Conservation (phyloP, 2,888 invertebrate species). For the Cephus nigrinus region DNA sequence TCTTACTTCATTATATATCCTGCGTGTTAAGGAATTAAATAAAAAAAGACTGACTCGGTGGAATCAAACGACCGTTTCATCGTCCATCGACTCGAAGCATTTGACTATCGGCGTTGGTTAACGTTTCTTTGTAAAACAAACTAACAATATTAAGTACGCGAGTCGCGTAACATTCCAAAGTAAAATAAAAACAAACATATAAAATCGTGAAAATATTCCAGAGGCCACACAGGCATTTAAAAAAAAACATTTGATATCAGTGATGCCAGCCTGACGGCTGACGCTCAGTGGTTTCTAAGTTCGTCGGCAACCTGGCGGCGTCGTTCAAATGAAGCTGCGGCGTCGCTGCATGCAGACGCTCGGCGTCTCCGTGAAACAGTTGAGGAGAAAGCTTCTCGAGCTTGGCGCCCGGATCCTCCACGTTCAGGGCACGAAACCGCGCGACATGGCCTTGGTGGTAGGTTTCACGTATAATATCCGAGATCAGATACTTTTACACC, state of each 20-base stretch:
- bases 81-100: background rate
- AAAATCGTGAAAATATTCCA: constrained; percentile 15
- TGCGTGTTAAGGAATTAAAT: background rate
- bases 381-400: constrained; percentile 61
- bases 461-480: constrained; percentile 30
- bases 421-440: constrained; percentile 59
- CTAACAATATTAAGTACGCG: background rate
- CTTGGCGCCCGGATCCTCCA: constrained; percentile 60
- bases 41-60: background rate
- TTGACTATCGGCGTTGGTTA: background rate
- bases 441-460: constrained; percentile 64
- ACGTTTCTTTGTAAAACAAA: background rate
- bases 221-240: constrained; percentile 3
- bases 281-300: constrained; percentile 51
- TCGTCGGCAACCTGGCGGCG: constrained; percentile 61
- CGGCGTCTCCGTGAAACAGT: constrained; percentile 64
- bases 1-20: background rate
- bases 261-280: constrained; percentile 54
- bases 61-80: background rate
- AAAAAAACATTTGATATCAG: constrained; percentile 2
- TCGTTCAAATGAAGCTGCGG: constrained; percentile 64
- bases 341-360: constrained; percentile 65
- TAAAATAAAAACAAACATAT: constrained; percentile 4
- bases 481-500: background rate
- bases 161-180: background rate